These are phyloP conservation scores for Falco punctatus DNA, from an alignment of 2,113 vertebrate genomes.

Conservation along the genomic window DNA sequence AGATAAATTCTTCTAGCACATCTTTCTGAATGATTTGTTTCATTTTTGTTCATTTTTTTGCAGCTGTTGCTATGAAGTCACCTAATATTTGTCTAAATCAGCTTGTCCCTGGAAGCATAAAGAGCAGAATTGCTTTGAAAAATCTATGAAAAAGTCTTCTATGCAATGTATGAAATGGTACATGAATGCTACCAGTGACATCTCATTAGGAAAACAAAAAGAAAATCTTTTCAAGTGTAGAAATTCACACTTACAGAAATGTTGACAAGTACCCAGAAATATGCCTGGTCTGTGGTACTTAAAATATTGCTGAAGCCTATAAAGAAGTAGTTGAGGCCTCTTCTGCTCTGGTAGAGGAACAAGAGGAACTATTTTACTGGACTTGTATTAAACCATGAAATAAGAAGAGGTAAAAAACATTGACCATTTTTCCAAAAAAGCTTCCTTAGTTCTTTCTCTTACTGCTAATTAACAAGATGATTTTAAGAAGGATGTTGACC, in stretches of 20 bases:
- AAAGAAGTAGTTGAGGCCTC: neutral
- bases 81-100: neutral
- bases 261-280: neutral
- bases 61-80: neutral
- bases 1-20: neutral
- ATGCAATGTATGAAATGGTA: neutral
- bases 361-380: neutral
- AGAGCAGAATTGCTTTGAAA: neutral
- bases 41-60: neutral
- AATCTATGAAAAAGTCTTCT: neutral
- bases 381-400: neutral
- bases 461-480: neutral
- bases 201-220: neutral
- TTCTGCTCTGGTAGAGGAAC: neutral
- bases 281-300: neutral
- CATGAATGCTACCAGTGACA: neutral
- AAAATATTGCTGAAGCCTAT: neutral
- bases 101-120: neutral
- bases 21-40: neutral
- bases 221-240: neutral
- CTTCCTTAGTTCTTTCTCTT: neutral
- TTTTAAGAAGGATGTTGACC: neutral
- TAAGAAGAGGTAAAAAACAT: neutral
- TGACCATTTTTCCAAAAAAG: neutral
- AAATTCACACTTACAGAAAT: neutral